Evolutionary conservation across 2,888 invertebrate species (phyloP), one percentile per base, ranked within the genome.

Genomic region (Mystacides longicornis): DNA sequence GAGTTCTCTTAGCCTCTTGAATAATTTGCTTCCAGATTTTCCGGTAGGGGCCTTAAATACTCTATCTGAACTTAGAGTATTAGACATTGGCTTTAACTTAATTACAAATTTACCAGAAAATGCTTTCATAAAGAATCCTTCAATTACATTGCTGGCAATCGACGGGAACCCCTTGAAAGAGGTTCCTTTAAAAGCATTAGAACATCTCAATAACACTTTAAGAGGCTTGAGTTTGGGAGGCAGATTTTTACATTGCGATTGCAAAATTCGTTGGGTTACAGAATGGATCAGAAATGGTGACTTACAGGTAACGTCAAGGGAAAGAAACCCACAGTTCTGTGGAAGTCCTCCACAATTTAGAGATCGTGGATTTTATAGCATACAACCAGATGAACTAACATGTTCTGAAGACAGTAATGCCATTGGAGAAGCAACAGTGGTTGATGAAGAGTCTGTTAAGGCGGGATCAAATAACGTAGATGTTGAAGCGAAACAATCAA

Each of bases 41-140:
- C 94, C 94, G 1, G 86, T 85, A 1, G 82, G 80, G 46, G 92
- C 93, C 5, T 81, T 94, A 64, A 83, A 82, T 62, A 81, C 82
- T 22, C 75, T 94, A 51, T 81, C 81, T 52, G 92, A 93, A 70
- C 75, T 94, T 54, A 81, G 92, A 69, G 93, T 94, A 9, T 74
- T 94, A 62, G 94, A 94, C 69, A 89, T 94, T 62, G 94, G 94
- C 49, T 94, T 94, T 71, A 94, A 94, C 77, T 79, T 93, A 62
- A 74, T 94, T 60, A 89, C 89, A 47, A 85, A 86, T 64, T 71
- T 94, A 63, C 93, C 93, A 9, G 73, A 79, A 49, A 81, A 87
- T 57, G 89, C 93, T 1, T 93, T 94, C 67, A 71, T 81, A 57
- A 87, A 85, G 54, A 90, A 92, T 71, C 89, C 89, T 1, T 85